Evolutionary conservation across 2,113 vertebrate genomes (phyloP), one percentile per base, ranked within the genome.

Genomic region (Falcunculus frontatus): DNA sequence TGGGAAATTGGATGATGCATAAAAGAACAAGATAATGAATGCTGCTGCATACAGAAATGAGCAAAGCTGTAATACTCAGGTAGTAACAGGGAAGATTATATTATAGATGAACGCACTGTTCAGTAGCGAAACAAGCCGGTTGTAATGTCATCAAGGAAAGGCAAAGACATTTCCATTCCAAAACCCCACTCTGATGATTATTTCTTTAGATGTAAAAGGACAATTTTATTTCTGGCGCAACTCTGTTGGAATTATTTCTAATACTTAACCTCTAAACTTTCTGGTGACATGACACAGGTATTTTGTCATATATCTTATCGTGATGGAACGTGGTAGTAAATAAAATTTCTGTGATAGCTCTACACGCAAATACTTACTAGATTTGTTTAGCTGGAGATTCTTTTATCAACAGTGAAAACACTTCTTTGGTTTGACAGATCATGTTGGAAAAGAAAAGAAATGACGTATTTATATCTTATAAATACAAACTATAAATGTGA

Each of bases 1-100:
- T 92, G 85, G 70, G 89, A 95, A 95, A 97, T 95, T 93, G 85
- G 73, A 86, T 93, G 95, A 94, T 72, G 42, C 55, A 78, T 93
- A 92, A 96, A 96, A 77, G 80, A 87, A 46, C 29, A 68, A n/a
- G 64, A 85, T 87, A 92, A 95, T 91, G 78, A 90, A 93, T 90
- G 44, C 33, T 90, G 23, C 12, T 80, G 29, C 35, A 49, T 64
- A 83, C 5, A 53, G 46, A 47, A 65, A 79, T 47, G 29, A 92
- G 26, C 49, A 89, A 84, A 92, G 46, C 37, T 87, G 41, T 47
- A 81, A 89, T 49, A 84, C 10, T 73, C 42, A 83, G 67, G 47
- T 77, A 82, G 53, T 22, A 90, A 55, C 17, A 78, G 15, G 33
- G 30, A 82, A 91, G 52, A 63, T 90, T 75, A 62, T 60, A 53